phyloP scores from a whole-genome alignment of 2,888 invertebrate species.

The Pollenia amentaria region DNA sequence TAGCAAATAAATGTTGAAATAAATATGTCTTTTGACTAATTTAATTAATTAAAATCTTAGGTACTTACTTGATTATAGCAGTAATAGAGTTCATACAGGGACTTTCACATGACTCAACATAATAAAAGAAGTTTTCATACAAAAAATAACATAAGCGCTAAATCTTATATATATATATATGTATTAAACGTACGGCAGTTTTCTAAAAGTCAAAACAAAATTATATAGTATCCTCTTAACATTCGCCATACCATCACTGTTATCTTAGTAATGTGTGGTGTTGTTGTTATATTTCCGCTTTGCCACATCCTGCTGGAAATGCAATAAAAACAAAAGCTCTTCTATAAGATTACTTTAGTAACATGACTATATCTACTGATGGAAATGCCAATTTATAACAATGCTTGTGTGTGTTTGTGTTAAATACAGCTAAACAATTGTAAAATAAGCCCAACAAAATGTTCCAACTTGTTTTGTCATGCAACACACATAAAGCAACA shows the following conservation, averaged over 20 bases:
- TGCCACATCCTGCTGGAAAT: conserved; percentile 54
- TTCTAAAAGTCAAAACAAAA: too few relatives aligned
- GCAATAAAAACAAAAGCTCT: conserved; percentile 22
- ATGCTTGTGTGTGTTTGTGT: background rate
- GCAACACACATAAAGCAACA: conserved; percentile 42
- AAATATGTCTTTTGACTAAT: too few relatives aligned
- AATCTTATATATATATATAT: too few relatives aligned
- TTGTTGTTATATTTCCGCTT: conserved; percentile 60
- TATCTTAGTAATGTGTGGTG: background rate
- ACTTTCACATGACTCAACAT: too few relatives aligned
- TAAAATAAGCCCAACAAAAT: background rate
- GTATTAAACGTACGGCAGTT: too few relatives aligned
- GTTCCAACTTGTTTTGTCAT: conserved; percentile 31
- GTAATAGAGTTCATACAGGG: too few relatives aligned
- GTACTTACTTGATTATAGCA: too few relatives aligned
- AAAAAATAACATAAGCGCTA: too few relatives aligned
- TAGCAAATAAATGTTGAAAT: too few relatives aligned
- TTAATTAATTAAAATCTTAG: too few relatives aligned
- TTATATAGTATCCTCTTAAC: background rate
- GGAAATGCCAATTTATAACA: conserved; percentile 65
- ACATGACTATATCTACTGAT: conserved; percentile 72
- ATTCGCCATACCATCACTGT: background rate
- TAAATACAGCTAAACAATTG: conserved; percentile 43
- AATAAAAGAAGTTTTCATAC: too few relatives aligned
- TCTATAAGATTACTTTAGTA: conserved; percentile 60